phyloP scores from a whole-genome alignment of 2,888 invertebrate species.

The Trissolcus brochymenae region DNA sequence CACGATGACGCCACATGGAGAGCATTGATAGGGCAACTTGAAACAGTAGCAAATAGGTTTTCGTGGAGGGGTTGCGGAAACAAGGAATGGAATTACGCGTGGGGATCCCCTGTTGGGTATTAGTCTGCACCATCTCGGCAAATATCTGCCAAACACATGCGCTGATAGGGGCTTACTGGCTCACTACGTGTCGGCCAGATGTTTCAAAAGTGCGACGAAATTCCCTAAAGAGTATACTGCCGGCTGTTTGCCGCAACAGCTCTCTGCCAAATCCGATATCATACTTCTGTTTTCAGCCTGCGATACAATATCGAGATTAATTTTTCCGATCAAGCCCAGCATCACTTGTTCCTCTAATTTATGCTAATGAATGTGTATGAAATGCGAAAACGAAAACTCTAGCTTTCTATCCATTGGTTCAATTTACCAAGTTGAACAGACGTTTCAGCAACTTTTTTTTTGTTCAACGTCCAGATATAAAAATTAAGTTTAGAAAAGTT shows the following conservation, averaged over 20 bases:
- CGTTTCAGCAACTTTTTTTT: not conserved
- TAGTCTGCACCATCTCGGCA: slow-evolving; percentile 52
- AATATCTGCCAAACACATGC: slow-evolving; percentile 73
- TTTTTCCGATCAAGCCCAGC: slow-evolving; percentile 36
- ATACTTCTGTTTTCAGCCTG: slow-evolving; percentile 38
- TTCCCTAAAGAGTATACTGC: slow-evolving; percentile 62
- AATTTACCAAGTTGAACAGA: not conserved
- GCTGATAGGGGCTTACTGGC: slow-evolving; percentile 68
- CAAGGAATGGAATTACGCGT: slow-evolving; percentile 28
- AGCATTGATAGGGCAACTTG: slow-evolving; percentile 38
- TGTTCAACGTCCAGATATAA: not conserved
- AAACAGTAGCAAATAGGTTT: slow-evolving; percentile 44
- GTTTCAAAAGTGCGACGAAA: slow-evolving; percentile 66
- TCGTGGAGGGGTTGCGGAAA: slow-evolving; percentile 20
- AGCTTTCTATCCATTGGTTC: too few relatives aligned
- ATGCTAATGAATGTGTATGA: slow-evolving; percentile 10
- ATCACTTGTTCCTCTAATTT: slow-evolving; percentile 29
- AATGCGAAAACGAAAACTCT: too few relatives aligned
- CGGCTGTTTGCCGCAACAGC: slow-evolving; percentile 37
- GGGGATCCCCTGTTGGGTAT: slow-evolving; percentile 57
- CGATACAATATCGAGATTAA: slow-evolving; percentile 43
- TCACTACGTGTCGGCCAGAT: slow-evolving; percentile 69
- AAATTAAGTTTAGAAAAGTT: not conserved
- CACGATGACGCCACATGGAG: slow-evolving; percentile 26
- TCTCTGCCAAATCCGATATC: slow-evolving; percentile 36